Conservation (phyloP, 2,113 vertebrate genomes). For the Hippocampus barbouri region DNA sequence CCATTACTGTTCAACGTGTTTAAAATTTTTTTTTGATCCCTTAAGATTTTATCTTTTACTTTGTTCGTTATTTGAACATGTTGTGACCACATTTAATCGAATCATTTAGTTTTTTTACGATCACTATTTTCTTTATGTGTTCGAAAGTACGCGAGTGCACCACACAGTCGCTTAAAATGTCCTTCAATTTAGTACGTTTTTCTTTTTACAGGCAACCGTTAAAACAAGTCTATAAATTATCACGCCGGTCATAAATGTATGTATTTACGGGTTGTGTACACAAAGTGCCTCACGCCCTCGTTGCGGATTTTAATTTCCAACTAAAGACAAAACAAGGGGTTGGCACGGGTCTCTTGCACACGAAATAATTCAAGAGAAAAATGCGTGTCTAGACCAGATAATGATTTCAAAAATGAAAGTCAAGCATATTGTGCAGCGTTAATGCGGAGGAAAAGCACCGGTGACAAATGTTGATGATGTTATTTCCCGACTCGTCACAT, state of each 20-base stretch:
- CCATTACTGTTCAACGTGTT: neutral
- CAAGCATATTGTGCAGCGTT: neutral
- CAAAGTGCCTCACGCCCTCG: neutral
- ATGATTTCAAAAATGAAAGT: neutral
- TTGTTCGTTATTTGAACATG: neutral
- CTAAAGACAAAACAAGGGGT: neutral
- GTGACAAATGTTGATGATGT: slow-evolving; percentile 8
- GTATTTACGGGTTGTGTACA: neutral
- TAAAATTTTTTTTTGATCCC: neutral
- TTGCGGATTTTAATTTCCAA: neutral
- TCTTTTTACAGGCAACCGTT: no score
- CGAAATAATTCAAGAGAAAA: neutral
- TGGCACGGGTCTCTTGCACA: neutral
- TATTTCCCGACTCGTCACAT: slow-evolving; percentile 3
- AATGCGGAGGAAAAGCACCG: neutral
- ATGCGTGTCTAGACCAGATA: neutral
- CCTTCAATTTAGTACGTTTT: neutral
- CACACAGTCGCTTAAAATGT: neutral
- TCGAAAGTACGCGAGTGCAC: neutral
- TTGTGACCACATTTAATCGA: neutral
- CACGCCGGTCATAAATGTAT: neutral
- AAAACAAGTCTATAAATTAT: neutral
- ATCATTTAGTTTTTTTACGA: neutral
- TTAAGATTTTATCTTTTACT: neutral
- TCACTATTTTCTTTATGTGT: neutral